Conservation (phyloP, 37 sponge, comb jelly and placozoan genomes). For the Ephydatia muelleri region DNA sequence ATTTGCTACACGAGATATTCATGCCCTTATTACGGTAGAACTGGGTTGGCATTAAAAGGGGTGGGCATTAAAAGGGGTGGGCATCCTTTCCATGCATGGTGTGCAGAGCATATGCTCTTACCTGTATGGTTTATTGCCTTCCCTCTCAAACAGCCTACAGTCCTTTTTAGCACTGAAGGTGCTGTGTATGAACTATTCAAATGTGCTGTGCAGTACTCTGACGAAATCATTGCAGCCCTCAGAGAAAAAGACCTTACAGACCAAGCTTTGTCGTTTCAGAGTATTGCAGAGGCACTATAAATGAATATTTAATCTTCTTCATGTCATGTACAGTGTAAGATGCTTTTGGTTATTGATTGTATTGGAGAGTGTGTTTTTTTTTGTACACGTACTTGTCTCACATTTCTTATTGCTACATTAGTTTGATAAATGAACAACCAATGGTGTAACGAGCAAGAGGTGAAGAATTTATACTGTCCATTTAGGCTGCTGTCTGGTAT, state of each 20-base stretch:
- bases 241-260: constrained; percentile 66
- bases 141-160: background rate
- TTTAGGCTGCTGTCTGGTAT: too few relatives aligned
- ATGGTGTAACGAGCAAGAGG: too few relatives aligned
- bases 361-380: too few relatives aligned
- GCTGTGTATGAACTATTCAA: constrained; percentile 83
- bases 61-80: too few relatives aligned
- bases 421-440: too few relatives aligned
- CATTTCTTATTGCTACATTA: too few relatives aligned
- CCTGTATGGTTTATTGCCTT: background rate
- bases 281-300: background rate
- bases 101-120: background rate
- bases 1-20: too few relatives aligned
- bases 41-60: too few relatives aligned
- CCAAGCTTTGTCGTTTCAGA: constrained; percentile 15
- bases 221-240: constrained; percentile 51
- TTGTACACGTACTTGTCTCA: too few relatives aligned
- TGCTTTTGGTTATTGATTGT: background rate
- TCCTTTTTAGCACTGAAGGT: constrained; percentile 66
- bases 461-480: too few relatives aligned
- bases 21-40: too few relatives aligned
- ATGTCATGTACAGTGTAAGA: background rate
- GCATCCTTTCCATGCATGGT: too few relatives aligned
- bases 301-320: background rate
- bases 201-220: constrained; percentile 54